Conservation (phyloP, 1,140 invertebrate genomes). For the Chironomus tepperi region DNA sequence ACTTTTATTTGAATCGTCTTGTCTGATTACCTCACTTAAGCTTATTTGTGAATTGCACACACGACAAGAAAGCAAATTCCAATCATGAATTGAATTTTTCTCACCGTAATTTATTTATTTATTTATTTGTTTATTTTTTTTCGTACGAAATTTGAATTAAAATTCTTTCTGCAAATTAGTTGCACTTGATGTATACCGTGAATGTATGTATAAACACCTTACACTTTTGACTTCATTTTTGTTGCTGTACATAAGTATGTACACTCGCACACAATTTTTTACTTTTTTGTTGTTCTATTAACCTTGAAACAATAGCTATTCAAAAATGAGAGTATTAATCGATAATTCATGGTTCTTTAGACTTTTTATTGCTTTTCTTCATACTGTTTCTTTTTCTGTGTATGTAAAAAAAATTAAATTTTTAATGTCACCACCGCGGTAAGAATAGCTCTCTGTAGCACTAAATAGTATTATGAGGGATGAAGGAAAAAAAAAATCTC, state of each 20-base stretch:
- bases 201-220: background rate
- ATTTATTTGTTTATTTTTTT: background rate
- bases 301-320: constrained; percentile 22
- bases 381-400: background rate
- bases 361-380: constrained; percentile 9
- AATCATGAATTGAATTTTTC: background rate
- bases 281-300: background rate
- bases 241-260: background rate
- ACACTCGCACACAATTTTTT: background rate
- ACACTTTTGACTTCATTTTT: background rate
- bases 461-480: no score
- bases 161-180: background rate
- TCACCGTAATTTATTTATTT: background rate
- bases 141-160: background rate
- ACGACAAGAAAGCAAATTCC: no score
- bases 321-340: constrained; percentile 7
- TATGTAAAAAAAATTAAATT: background rate
- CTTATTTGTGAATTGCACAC: no score
- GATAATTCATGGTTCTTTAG: constrained; percentile 20
- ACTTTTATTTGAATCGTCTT: no score
- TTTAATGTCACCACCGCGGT: no score
- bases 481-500: no score
- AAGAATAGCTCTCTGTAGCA: no score
- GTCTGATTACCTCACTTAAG: no score
- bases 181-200: background rate